A percentile compares a stretch with the other conserved stretches of the same genome.
These are phyloP conservation scores for Pteronotus mesoamericanus DNA, from an alignment of 2,797 vertebrate genomes.

Conservation along the genomic window DNA sequence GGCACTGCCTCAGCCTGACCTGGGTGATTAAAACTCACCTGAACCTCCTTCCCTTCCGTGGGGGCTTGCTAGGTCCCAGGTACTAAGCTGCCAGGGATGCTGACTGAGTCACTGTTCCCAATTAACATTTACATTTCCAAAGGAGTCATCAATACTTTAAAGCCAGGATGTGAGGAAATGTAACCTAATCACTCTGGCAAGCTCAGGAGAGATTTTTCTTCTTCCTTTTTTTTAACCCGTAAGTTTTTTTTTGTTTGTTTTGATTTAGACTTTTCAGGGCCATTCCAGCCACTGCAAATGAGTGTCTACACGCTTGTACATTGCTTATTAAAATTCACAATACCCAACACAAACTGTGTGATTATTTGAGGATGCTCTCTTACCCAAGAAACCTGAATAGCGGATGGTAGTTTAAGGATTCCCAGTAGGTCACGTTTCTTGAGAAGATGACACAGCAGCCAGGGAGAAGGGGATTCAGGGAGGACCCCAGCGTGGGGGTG, in stretches of 20 bases:
- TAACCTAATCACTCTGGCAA: not conserved
- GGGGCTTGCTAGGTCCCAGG: not conserved
- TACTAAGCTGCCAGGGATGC: not conserved
- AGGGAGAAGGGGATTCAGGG: not conserved
- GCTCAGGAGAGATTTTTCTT: not conserved
- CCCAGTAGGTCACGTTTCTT: not conserved
- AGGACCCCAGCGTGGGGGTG: not conserved
- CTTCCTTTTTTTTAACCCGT: not conserved
- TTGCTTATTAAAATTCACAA: conserved; percentile 5
- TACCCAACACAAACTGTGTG: not conserved
- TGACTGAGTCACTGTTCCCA: not conserved
- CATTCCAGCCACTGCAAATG: not conserved
- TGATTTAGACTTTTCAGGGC: not conserved
- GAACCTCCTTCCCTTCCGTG: not conserved
- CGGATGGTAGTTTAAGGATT: not conserved
- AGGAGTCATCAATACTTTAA: not conserved
- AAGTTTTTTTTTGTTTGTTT: not conserved
- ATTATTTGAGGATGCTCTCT: not conserved
- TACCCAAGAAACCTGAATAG: not conserved
- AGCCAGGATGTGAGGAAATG: not conserved
- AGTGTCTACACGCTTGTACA: not conserved
- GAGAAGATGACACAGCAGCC: not conserved
- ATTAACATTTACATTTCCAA: conserved; percentile 20
- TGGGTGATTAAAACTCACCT: not conserved
- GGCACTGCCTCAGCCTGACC: not conserved